Evolutionary conservation across 2,113 vertebrate species (phyloP), one percentile per base, ranked within the genome.

Genomic region (Grus americana): DNA sequence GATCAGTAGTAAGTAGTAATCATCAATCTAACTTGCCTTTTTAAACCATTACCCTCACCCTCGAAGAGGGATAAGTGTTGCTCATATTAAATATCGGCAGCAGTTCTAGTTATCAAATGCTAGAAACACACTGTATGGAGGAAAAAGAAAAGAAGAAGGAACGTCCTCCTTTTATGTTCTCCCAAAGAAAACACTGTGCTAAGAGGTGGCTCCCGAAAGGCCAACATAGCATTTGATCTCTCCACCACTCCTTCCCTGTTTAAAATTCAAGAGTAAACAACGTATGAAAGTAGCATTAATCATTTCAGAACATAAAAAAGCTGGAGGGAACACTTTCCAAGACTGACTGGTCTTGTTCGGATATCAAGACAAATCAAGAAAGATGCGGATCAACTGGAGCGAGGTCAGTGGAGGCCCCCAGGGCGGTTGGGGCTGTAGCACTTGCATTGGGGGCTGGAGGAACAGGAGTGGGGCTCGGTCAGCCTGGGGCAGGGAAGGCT

Each of bases 201-300:
- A 42, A 3, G 5, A 95, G n/a, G 50, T 19, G 16, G 30, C 58
- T 73, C 38, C 61, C 57, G 40, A 61, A 87, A 82, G 47, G 50
- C 54, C 72, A 88, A 57, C 3, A 2, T 29, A 66, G 15, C 65
- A 73, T 81, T 80, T 86, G 66, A 86, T 70, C 52, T 13, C 34
- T 47, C 70, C 26, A 46, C 54, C 62, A 50, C 3, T 5, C 44
- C 58, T 86, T 36, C 66, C 22, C 66, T 55, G n/a, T 66, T 90
- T 86, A 80, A 93, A 96, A 95, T 83, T 76, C 63, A 92, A 50
- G 42, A 66, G n/a, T 63, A 76, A 95, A 83, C 38, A 74, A 36
- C 10, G 10, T 24, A 46, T 42, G 58, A 79, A 79, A 92, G 68
- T 4, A 92, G 34, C 79, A 96, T 67, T 83, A 80, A 74, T 88